Evolutionary conservation across 23 tunicate genomes (phyloP), one percentile per base, ranked within the genome.

Genomic region (Halocynthia aurantium): DNA sequence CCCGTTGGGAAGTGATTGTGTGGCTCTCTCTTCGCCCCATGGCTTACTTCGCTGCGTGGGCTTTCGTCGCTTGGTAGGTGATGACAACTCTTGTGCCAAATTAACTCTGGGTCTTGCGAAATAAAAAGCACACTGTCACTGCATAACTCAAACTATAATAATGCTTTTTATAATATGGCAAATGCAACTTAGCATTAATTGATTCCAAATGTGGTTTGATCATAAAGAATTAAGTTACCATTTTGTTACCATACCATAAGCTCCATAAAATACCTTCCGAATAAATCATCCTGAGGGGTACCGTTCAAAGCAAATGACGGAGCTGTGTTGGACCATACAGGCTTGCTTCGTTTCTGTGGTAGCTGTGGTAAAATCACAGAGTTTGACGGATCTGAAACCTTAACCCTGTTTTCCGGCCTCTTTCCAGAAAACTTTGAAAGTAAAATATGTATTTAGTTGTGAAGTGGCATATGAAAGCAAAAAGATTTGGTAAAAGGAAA

Each of bases 331-430:
- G 92, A 60, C 98, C 98, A 92, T 70, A 81, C 77, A 64, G 98
- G 98, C 62, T 92, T 92, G 78, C 69, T 86, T n/a, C 98, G 73
- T 67, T 86, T 86, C 65, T 92, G 98, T 18, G 98, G 92, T n/a
- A 92, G 69, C 63, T 92, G 98, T 6, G 98, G 98, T 20, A 92
- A 70, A 67, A 82, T 82, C 53, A 77, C 86, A 10, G 88, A 56
- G 8, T 91, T 92, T 66, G 86, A 92, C 40, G 92, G 88, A 69
- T 83, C 92, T 6, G 92, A 75, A 21, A 85, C 66, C 62, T 92
- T 92, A 2, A 85, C 97, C 57, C 57, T 67, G 73, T 86, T 86
- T 31, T 31, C 44, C 44, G 44, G 44, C 44, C 44, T 31, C 4
- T 31, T 31, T 4, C 44, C 44, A 31, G 44, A 31, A 31, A 31